These are phyloP conservation scores for Pipistrellus pipistrellus DNA, from an alignment of 2,797 vertebrate species.

Conservation along the genomic window DNA sequence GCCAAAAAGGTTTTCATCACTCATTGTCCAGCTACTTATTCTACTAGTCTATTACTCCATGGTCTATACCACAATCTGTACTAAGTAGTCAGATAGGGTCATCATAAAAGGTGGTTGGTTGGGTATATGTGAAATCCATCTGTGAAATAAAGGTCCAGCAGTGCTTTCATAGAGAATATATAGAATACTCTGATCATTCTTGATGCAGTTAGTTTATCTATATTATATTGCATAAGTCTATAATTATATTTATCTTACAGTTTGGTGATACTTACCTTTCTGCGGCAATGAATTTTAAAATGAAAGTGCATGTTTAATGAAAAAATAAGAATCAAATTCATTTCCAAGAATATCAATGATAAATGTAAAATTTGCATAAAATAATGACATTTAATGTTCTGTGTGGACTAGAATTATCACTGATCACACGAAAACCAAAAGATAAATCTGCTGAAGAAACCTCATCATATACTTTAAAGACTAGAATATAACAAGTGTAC, in stretches of 20 bases:
- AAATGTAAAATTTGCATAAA: conserved; percentile 39
- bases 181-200: conserved; percentile 32
- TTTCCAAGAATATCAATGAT: conserved; percentile 37
- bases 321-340: conserved; percentile 66
- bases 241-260: conserved; percentile 50
- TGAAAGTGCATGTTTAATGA: conserved; percentile 20
- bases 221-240: not conserved
- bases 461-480: conserved; percentile 58
- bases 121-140: not conserved
- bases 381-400: conserved; percentile 21
- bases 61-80: not conserved
- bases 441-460: conserved; percentile 62
- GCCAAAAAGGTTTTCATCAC: conserved; percentile 1
- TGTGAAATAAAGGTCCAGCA: conserved; percentile 21
- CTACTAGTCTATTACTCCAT: not conserved
- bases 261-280: conserved; percentile 60
- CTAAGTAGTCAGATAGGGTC: not conserved
- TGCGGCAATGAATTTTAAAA: conserved; percentile 51
- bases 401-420: conserved; percentile 48
- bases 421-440: conserved; percentile 64
- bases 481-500: conserved; percentile 27
- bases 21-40: not conserved
- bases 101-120: conserved; percentile 16
- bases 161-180: not conserved
- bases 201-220: not conserved